A percentile compares a stretch with the other conserved stretches of the same genome.
Evolutionary conservation across 2,888 invertebrate species (phyloP).

Genomic region (Saturnia japonica): DNA sequence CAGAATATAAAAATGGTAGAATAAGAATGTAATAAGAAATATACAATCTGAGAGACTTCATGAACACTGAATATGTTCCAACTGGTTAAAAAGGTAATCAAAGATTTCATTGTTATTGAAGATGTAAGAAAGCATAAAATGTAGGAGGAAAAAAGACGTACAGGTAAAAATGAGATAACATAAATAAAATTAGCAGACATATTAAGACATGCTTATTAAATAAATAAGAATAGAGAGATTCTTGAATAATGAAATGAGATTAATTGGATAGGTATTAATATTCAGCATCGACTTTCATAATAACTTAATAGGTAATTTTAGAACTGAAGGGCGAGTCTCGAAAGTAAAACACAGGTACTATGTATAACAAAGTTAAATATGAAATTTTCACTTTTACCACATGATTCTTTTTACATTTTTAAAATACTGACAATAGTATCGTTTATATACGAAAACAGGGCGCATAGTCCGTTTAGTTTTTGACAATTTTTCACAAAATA

Average conservation of each 20-base stretch:
- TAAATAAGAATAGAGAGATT: neutral
- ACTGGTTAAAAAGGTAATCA: neutral
- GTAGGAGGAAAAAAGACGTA: neutral
- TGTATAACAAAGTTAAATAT: neutral
- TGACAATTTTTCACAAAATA: constrained; percentile 41
- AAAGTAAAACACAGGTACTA: neutral
- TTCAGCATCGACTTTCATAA: neutral
- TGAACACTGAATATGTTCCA: neutral
- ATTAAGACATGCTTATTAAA: neutral
- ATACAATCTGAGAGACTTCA: neutral
- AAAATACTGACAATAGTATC: constrained; percentile 68
- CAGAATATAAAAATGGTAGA: neutral
- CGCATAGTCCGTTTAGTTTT: constrained; percentile 65
- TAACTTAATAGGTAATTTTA: neutral
- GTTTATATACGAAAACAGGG: constrained; percentile 62
- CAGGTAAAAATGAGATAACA: neutral
- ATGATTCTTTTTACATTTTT: constrained; percentile 74
- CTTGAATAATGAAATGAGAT: neutral
- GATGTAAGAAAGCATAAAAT: neutral
- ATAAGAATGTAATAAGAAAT: neutral
- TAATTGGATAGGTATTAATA: neutral
- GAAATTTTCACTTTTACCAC: constrained; percentile 45
- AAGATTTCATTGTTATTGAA: neutral
- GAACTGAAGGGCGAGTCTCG: neutral
- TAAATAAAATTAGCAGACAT: too few species aligned